phyloP scores from a whole-genome alignment of 64 coral and sea anemone species.

The Dendronephthya gigantea region DNA sequence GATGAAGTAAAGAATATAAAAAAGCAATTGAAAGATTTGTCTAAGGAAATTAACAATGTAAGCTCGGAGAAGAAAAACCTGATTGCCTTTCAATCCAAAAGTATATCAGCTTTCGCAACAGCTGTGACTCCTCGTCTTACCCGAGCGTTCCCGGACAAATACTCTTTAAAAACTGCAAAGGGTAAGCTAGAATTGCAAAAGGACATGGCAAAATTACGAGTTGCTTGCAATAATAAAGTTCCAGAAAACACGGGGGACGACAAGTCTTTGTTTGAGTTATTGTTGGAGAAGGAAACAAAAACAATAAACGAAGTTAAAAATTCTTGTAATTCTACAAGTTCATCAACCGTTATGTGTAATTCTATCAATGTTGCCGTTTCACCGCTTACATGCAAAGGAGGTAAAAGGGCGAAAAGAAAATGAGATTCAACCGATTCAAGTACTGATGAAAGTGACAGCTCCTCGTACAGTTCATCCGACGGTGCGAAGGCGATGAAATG shows the following conservation, averaged over 20 bases:
- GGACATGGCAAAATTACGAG: background rate
- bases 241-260: background rate
- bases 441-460: background rate
- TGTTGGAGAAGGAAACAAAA: background rate
- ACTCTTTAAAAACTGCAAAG: background rate
- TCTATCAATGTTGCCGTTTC: background rate
- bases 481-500: background rate
- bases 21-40: no score
- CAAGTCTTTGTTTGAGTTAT: background rate
- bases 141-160: background rate
- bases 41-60: no score
- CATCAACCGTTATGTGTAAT: background rate
- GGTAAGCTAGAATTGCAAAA: background rate
- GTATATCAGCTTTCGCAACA: no score
- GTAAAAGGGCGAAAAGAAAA: background rate
- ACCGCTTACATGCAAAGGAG: background rate
- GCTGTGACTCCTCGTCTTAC: background rate
- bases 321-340: background rate
- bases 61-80: no score
- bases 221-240: background rate
- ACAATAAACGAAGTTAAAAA: background rate
- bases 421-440: background rate
- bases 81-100: no score
- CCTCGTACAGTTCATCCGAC: background rate
- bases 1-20: no score